Evolutionary conservation across 30 jellyfish, hydroid and myxozoan genomes (phyloP).

Genomic region (Rhopilema esculentum): DNA sequence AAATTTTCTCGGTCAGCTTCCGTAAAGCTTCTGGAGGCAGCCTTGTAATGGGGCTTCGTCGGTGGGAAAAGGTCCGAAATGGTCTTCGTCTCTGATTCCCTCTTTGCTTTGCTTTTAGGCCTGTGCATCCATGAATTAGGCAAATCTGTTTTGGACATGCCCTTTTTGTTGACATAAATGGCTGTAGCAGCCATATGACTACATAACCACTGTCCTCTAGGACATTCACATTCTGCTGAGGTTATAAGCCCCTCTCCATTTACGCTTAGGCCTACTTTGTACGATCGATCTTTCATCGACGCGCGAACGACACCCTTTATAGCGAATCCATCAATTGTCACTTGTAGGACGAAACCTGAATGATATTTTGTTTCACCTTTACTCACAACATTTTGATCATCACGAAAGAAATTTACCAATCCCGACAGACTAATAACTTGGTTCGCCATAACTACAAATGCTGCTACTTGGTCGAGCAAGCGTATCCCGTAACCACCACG

Average conservation of each 20-base stretch:
- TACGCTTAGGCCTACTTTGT: slow-evolving; percentile 27
- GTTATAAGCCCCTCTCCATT: slow-evolving; percentile 25
- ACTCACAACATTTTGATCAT: slow-evolving; percentile 23
- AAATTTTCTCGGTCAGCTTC: neutral
- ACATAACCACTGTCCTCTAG: slow-evolving; percentile 28
- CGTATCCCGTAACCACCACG: slow-evolving; percentile 7
- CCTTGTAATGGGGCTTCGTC: neutral
- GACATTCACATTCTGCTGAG: slow-evolving; percentile 24
- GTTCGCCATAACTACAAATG: slow-evolving; percentile 14
- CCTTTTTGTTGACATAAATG: neutral
- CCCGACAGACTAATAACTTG: slow-evolving; percentile 30
- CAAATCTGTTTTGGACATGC: neutral
- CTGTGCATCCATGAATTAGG: neutral
- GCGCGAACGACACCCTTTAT: slow-evolving; percentile 34
- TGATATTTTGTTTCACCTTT: slow-evolving; percentile 20
- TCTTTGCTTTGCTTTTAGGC: neutral
- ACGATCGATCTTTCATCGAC: slow-evolving; percentile 30
- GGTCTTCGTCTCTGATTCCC: neutral
- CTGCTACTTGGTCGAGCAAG: slow-evolving; percentile 6
- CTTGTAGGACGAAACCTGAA: slow-evolving; percentile 30
- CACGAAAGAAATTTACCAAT: slow-evolving; percentile 19
- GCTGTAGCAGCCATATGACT: slow-evolving; percentile 5
- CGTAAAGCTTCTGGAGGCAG: neutral
- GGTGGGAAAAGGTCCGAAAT: neutral
- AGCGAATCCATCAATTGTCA: slow-evolving; percentile 19